Percentiles rank a stretch among this genome's conserved stretches.
phyloP scores from a whole-genome alignment of 1,140 invertebrate genomes.

The Aleiodes sp. region DNA sequence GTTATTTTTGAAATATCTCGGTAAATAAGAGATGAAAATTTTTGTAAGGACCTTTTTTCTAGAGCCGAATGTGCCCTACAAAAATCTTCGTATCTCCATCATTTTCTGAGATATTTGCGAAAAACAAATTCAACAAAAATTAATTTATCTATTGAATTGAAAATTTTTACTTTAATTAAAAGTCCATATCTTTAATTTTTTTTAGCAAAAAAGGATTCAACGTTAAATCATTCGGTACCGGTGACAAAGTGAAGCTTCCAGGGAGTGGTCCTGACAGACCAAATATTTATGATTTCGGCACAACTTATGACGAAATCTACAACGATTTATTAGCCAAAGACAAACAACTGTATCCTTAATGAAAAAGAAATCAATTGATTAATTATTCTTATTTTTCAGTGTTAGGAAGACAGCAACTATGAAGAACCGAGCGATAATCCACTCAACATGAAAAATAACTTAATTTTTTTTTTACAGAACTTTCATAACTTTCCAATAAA shows the following conservation, averaged over 20 bases:
- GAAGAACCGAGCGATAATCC: too few relatives aligned
- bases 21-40: too few relatives aligned
- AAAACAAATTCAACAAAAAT: too few relatives aligned
- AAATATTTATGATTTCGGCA: constrained; percentile 98
- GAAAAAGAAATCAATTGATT: not conserved
- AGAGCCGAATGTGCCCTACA: too few relatives aligned
- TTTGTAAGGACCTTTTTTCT: too few relatives aligned
- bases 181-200: constrained; percentile 41
- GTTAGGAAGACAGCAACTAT: too few relatives aligned
- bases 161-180: constrained; percentile 28
- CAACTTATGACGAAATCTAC: constrained; percentile 97
- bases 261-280: constrained; percentile 94
- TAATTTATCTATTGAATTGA: constrained; percentile 8
- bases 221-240: constrained; percentile 97
- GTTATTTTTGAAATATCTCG: too few relatives aligned
- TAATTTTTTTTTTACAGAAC: too few relatives aligned
- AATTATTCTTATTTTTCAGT: too few relatives aligned
- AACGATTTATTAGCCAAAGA: constrained; percentile 91
- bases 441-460: too few relatives aligned
- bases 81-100: not conserved
- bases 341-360: constrained; percentile 81
- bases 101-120: not conserved
- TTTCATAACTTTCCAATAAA: too few relatives aligned
- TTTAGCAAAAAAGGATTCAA: constrained; percentile 94
- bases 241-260: constrained; percentile 97